These are phyloP conservation scores for Pseudococcus longispinus DNA, from an alignment of 2,888 invertebrate genomes.

Conservation along the genomic window DNA sequence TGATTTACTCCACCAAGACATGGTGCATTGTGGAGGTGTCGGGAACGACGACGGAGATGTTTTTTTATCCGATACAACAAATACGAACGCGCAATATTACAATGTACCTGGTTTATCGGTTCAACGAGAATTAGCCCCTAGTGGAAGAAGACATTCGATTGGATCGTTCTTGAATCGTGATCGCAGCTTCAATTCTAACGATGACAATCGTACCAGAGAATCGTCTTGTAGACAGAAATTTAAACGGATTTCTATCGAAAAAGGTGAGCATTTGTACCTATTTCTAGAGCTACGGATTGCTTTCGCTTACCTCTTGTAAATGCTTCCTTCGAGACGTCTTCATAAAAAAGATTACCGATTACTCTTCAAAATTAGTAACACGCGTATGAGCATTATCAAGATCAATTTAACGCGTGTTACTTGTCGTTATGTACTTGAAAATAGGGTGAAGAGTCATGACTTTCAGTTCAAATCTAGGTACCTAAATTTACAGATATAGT, in stretches of 20 bases:
- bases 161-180: conserved; percentile 62
- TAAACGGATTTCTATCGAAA: background rate
- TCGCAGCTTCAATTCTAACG: background rate
- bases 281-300: background rate
- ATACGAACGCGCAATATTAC: conserved; percentile 62
- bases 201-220: background rate
- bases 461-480: background rate
- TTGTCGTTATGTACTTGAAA: too few species aligned
- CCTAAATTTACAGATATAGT: too few species aligned
- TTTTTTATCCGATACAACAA: conserved; percentile 65
- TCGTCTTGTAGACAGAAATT: background rate
- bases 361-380: too few species aligned
- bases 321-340: background rate
- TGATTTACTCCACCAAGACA: conserved; percentile 58
- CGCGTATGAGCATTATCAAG: too few species aligned
- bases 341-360: too few species aligned
- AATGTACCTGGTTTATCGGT: conserved; percentile 63
- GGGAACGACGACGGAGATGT: conserved; percentile 69
- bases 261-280: background rate
- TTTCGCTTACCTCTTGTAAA: background rate
- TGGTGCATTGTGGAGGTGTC: conserved; percentile 59
- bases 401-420: too few species aligned
- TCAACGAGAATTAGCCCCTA: conserved; percentile 64
- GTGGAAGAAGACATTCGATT: conserved; percentile 71
- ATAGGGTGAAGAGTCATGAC: too few species aligned